A percentile compares a stretch with the other conserved stretches of the same genome.
These are phyloP conservation scores for Pterocles orientalis DNA, from an alignment of 2,113 vertebrate genomes.

Conservation along the genomic window DNA sequence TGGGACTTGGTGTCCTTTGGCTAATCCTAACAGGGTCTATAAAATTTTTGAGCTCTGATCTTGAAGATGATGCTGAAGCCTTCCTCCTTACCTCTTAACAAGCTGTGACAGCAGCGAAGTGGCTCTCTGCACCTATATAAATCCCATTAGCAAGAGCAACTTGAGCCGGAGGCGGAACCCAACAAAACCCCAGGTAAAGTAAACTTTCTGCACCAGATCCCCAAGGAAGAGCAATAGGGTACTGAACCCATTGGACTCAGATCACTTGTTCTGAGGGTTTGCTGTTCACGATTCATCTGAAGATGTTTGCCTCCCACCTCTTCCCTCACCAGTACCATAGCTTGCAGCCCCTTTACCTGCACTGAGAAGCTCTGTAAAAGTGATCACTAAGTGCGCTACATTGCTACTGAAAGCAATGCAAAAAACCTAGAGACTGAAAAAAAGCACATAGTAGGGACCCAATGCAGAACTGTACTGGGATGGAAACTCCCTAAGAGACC, in stretches of 20 bases:
- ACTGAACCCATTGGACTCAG: background rate
- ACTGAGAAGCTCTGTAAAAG: background rate
- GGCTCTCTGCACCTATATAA: background rate
- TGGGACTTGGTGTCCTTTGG: background rate
- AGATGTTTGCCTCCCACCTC: background rate
- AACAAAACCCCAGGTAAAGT: background rate
- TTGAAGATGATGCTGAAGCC: background rate
- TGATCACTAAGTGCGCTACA: background rate
- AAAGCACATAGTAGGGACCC: background rate
- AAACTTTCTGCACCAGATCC: background rate
- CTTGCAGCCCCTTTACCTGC: background rate
- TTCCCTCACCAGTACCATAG: background rate
- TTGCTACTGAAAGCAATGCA: background rate
- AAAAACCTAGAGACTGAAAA: background rate
- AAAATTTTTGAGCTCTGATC: background rate
- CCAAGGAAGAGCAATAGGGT: background rate
- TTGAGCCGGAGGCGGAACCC: background rate
- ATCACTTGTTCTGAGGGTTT: background rate
- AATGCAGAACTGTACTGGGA: background rate
- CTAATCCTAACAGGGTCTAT: background rate
- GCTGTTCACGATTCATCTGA: background rate
- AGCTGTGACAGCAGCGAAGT: background rate
- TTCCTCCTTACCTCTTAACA: background rate
- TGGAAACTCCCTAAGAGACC: background rate
- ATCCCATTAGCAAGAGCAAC: background rate